Evolutionary conservation across 2,888 invertebrate genomes (phyloP).

Genomic region (Scaptomyza tumidula): DNA sequence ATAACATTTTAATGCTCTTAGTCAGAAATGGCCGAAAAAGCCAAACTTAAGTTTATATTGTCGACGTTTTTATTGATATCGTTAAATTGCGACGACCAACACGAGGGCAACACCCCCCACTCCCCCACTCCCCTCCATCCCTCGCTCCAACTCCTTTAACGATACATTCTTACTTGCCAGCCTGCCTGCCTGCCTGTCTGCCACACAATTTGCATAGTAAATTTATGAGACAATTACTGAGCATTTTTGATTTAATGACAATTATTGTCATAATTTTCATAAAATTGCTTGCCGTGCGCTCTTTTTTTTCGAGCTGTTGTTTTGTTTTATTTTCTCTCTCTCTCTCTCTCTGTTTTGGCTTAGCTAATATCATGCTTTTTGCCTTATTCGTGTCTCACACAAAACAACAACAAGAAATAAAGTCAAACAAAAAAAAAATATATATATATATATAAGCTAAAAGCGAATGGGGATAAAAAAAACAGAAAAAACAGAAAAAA

Average conservation of each 20-base stretch:
- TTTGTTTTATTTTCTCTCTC: neutral
- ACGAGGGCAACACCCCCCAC: slow-evolving; percentile 42
- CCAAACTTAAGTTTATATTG: slow-evolving; percentile 78
- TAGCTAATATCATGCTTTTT: slow-evolving; percentile 65
- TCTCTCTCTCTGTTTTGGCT: slow-evolving; percentile 32
- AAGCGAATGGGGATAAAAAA: slow-evolving; percentile 23
- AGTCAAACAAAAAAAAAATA: slow-evolving; percentile 1
- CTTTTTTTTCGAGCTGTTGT: slow-evolving; percentile 16
- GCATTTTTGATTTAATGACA: slow-evolving; percentile 82
- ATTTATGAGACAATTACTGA: slow-evolving; percentile 81
- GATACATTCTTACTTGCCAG: neutral
- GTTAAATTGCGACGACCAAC: slow-evolving; percentile 74
- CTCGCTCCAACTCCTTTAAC: neutral
- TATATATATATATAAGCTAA: slow-evolving; percentile 9
- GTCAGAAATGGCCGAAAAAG: slow-evolving; percentile 44
- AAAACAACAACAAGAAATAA: slow-evolving; percentile 10
- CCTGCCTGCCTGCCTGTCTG: slow-evolving; percentile 17
- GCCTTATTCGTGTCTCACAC: slow-evolving; percentile 63
- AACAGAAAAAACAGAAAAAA: neutral
- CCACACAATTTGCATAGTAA: slow-evolving; percentile 78
- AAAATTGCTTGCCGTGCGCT: slow-evolving; percentile 71
- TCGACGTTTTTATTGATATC: slow-evolving; percentile 80
- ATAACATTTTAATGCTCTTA: slow-evolving; percentile 71
- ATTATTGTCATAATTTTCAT: slow-evolving; percentile 81
- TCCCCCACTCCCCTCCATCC: neutral